Evolutionary conservation across 2,888 invertebrate species (phyloP).

Genomic region (Linyphia triangularis): DNA sequence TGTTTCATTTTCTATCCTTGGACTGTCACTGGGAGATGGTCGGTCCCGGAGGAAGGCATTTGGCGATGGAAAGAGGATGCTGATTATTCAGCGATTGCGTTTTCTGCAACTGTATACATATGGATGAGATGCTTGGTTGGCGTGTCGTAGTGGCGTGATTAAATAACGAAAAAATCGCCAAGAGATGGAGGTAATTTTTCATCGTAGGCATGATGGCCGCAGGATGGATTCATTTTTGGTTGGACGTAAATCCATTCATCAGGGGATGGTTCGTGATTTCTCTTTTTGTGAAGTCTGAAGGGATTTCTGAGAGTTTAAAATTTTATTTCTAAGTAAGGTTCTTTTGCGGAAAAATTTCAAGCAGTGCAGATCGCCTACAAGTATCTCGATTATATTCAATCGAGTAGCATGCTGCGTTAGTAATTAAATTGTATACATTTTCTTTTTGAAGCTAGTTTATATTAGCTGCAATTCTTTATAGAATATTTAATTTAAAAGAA

Average conservation of each 20-base stretch:
- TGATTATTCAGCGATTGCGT: slow-evolving; percentile 39
- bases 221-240: slow-evolving; percentile 25
- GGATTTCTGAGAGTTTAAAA: too few relatives aligned
- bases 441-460: too few relatives aligned
- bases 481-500: too few relatives aligned
- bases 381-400: too few relatives aligned
- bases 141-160: slow-evolving; percentile 50
- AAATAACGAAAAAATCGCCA: slow-evolving; percentile 27
- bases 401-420: too few relatives aligned
- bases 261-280: background rate
- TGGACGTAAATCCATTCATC: slow-evolving; percentile 23
- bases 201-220: background rate
- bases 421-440: too few relatives aligned
- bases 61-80: slow-evolving; percentile 4
- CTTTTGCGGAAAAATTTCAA: too few relatives aligned
- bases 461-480: too few relatives aligned
- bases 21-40: slow-evolving; percentile 7
- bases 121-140: slow-evolving; percentile 53
- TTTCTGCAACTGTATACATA: slow-evolving; percentile 41
- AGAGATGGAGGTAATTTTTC: slow-evolving; percentile 21
- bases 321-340: too few relatives aligned
- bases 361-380: too few relatives aligned
- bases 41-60: background rate
- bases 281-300: too few relatives aligned
- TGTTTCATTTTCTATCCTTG: too few relatives aligned